These are phyloP conservation scores for Nipponia nippon DNA, from an alignment of 2,113 vertebrate species.

Conservation along the genomic window DNA sequence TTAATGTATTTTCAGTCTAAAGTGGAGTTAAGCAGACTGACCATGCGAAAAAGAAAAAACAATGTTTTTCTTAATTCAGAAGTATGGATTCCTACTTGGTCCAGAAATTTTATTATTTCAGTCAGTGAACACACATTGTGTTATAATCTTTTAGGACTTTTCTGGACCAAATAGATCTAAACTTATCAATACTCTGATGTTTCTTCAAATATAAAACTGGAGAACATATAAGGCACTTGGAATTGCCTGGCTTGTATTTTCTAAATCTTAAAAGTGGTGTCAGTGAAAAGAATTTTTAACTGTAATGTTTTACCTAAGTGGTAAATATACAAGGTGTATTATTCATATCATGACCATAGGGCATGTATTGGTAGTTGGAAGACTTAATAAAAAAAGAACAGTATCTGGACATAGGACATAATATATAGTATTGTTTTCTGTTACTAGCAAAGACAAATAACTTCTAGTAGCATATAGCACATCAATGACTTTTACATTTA, in stretches of 20 bases:
- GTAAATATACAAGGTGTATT: not conserved
- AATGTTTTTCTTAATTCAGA: not conserved
- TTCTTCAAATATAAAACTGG: not conserved
- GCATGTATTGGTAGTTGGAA: not conserved
- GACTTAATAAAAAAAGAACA: not conserved
- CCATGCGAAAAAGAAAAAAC: not conserved
- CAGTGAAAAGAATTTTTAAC: not conserved
- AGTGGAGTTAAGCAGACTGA: not conserved
- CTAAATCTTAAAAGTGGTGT: not conserved
- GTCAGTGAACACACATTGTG: not conserved
- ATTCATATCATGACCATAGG: not conserved
- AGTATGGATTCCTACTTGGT: not conserved
- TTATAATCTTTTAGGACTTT: not conserved
- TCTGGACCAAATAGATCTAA: not conserved
- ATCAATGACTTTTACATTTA: not conserved
- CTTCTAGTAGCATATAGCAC: not conserved
- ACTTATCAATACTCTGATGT: not conserved
- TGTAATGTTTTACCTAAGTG: not conserved
- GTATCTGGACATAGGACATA: rapidly evolving
- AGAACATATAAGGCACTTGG: not conserved
- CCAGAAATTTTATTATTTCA: not conserved
- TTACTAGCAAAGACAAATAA: not conserved
- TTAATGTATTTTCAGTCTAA: not conserved
- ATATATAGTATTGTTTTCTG: not conserved
- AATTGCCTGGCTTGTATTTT: not conserved